A percentile compares a stretch with the other conserved stretches of the same genome.
Evolutionary conservation across 2,113 vertebrate genomes (phyloP).

Genomic region (Takifugu bimaculatus): DNA sequence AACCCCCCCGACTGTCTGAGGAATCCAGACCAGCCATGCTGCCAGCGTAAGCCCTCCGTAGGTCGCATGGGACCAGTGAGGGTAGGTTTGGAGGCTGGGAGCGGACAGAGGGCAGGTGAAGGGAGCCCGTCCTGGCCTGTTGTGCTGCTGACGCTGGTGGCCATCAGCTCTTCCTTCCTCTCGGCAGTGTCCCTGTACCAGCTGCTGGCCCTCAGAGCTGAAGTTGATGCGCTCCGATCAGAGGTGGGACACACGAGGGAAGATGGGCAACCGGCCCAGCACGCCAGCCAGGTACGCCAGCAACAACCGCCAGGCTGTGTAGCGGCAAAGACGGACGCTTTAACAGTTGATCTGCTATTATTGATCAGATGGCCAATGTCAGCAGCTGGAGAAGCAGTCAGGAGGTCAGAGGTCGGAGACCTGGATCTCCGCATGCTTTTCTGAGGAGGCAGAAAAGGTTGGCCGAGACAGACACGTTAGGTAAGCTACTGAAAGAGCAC

Average conservation of each 20-base stretch:
- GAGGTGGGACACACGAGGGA: slow-evolving; percentile 65
- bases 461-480: slow-evolving; percentile 15
- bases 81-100: slow-evolving; percentile 25
- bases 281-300: slow-evolving; percentile 42
- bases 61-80: slow-evolving; percentile 22
- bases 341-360: neutral
- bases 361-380: slow-evolving; percentile 39
- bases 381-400: slow-evolving; percentile 17
- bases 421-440: neutral
- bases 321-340: no score
- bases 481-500: slow-evolving; percentile 22
- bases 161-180: slow-evolving; percentile 80
- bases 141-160: slow-evolving; percentile 76
- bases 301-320: no score
- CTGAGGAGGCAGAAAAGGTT: slow-evolving; percentile 38
- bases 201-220: slow-evolving; percentile 79
- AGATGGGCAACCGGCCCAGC: slow-evolving; percentile 42
- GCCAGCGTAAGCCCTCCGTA: slow-evolving; percentile 25
- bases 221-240: slow-evolving; percentile 78
- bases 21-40: slow-evolving; percentile 18
- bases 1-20: no score
- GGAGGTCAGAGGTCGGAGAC: slow-evolving; percentile 4
- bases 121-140: slow-evolving; percentile 63
- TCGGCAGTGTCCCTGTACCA: slow-evolving; percentile 81
- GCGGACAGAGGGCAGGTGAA: slow-evolving; percentile 11